A percentile compares a stretch with the other conserved stretches of the same genome.
phyloP scores from a whole-genome alignment of 2,797 vertebrate species.

The Clarias laeviceps region DNA sequence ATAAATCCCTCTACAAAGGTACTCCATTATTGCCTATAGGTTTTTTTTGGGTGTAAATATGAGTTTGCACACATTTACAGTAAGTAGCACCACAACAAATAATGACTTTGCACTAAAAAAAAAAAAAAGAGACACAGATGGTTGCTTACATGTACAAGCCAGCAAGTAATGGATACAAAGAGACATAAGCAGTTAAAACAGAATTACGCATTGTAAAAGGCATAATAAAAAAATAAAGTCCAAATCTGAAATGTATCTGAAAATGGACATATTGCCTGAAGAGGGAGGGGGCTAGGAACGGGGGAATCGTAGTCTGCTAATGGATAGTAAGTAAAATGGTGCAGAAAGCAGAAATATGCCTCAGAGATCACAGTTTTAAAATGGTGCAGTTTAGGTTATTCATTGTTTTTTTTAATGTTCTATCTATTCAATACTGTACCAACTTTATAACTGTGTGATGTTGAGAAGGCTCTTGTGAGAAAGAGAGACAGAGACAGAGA shows the following conservation, averaged over 20 bases:
- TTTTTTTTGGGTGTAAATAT: not conserved
- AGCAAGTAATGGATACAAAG: constrained; percentile 3
- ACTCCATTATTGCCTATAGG: not conserved
- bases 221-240: not conserved
- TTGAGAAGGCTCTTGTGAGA: not conserved
- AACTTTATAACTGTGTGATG: not conserved
- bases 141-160: not conserved
- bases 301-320: not conserved
- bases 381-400: not conserved
- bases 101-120: too few species aligned
- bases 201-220: not conserved
- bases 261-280: not conserved
- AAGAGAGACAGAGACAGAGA: too few species aligned
- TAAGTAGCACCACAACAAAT: not conserved
- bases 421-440: not conserved
- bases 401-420: not conserved
- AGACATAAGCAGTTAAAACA: constrained; percentile 20
- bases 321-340: constrained; percentile 21
- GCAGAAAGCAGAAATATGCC: not conserved
- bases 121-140: not conserved
- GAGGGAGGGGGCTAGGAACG: not conserved
- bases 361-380: not conserved
- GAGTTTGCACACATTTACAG: not conserved
- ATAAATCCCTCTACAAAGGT: not conserved
- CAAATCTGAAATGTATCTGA: not conserved